Evolutionary conservation across 2,888 invertebrate genomes (phyloP), one percentile per base, ranked within the genome.

Genomic region (Chaitophorus viminalis): DNA sequence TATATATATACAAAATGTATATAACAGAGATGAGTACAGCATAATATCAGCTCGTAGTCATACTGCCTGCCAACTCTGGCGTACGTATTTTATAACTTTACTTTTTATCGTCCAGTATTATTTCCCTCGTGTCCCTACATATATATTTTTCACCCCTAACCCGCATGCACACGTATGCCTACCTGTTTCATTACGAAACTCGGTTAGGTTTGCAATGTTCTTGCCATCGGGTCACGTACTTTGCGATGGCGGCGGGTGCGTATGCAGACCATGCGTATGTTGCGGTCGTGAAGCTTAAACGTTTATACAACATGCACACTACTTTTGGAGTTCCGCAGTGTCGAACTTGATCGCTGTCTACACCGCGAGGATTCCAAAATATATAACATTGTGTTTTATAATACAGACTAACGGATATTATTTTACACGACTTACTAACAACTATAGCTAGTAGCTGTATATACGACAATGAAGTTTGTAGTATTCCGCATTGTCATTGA

Each of bases 201-300:
- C 21, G 21, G 4, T 31, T 17, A 31, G 1, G 70, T 70, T 70
- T 70, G 70, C 14, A 70, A 70, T 14, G 31, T 70, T 17, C 70
- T 70, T 6, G 70, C 3, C 70, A 70, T 29, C 70, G 70, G 29
- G 31, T 70, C 70, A 70, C 70, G 70, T 70, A 70, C 29, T 70
- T 70, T 70, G 31, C 31, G 31, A 31, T 68, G 68, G 68, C 29
- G 29, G 6, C 68, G 68, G 68, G 1, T 1, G 54, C 54, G 29
- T 9, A 14, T 11, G 29, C 29, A 6, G 68, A 68, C n/a, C n/a
- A 31, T 17, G 70, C 31, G 70, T 31, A 70, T n/a, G n/a, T 31
- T 70, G 31, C 70, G 70, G 70, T 70, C 31, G 31, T 31, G 70
- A 29, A 70, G 70, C 70, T 70, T 70, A 70, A 70, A 70, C 31